Evolutionary conservation across 2,113 vertebrate species (phyloP).

Genomic region (Apaloderma vittatum): DNA sequence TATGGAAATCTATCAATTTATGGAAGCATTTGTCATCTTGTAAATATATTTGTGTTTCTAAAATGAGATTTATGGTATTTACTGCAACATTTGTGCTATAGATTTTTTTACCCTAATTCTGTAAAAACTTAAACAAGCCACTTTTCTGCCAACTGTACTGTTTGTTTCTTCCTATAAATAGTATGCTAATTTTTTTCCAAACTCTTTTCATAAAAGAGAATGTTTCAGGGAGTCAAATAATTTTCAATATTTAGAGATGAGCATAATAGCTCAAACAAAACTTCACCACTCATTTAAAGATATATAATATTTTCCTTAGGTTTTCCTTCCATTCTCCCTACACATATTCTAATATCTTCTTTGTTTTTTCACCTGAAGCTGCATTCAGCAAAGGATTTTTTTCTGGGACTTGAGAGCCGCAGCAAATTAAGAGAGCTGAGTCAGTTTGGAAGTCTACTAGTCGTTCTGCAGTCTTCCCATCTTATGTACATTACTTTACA

Average conservation of each 20-base stretch:
- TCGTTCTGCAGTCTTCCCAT: background rate
- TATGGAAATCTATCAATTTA: background rate
- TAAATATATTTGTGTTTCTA: background rate
- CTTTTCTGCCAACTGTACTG: background rate
- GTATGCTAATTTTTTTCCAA: background rate
- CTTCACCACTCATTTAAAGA: background rate
- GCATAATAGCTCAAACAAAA: background rate
- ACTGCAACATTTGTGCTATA: background rate
- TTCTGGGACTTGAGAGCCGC: background rate
- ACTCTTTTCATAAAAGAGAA: constrained; percentile 2
- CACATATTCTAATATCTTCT: background rate
- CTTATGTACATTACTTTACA: background rate
- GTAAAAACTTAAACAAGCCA: background rate
- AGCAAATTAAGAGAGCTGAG: background rate
- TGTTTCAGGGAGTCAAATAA: background rate
- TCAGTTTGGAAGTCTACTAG: background rate
- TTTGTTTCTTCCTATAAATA: constrained; percentile 14
- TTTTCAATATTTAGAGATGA: constrained; percentile 7
- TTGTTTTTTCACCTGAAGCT: background rate
- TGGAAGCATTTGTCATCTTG: background rate
- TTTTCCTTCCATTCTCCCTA: background rate
- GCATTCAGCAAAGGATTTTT: background rate
- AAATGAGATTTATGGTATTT: background rate
- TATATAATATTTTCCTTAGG: background rate
- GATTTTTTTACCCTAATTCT: background rate